Evolutionary conservation across 2,797 vertebrate species (phyloP), one percentile per base, ranked within the genome.

Genomic region (Parauchenoglanis ngamensis): DNA sequence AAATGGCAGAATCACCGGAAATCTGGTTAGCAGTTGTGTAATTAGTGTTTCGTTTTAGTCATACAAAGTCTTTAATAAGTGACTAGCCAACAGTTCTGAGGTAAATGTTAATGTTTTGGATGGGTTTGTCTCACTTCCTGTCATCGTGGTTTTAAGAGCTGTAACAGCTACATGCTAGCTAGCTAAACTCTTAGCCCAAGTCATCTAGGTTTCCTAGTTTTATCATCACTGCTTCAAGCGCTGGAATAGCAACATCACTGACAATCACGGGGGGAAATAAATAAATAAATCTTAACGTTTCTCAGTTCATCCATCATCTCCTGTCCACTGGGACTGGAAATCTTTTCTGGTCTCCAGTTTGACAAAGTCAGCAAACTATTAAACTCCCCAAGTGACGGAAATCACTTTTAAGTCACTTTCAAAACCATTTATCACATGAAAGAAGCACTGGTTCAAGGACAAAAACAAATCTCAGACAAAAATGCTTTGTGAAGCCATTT

Each of bases 401-500:
- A n/a, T n/a, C 61, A n/a, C 46, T 49, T 49, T 49, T 46, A 2
- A 7, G 17, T 21, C 67, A 70, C 17, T 40, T 40, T 70, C 31
- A 25, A 13, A 46, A 4, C 1, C 70, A 25, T 25, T 46, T 25
- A 46, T 46, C 21, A 46, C 40, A 46, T 25, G 4, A 46, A 73
- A 44, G 68, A 44, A 44, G 68, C 8, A 23, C 44, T 8, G 1
- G 19, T 11, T 44, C 44, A 72, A 72, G 40, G 7, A 72, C 25
- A 28, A 31, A 8, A 17, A 56, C 17, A 31, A 19, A 54, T 59
- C 78, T 25, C 25, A 68, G 46, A 70, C 52, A 19, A 49, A 40
- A 13, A 8, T 76, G 56, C 68, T 85, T 85, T 83, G 84, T 75
- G 65, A 88, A 82, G 72, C 86, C 65, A 28, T 87, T 85, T 84